Base-by-base conservation (phyloP, 2,797 vertebrate species). In the Meda fulgida region DNA sequence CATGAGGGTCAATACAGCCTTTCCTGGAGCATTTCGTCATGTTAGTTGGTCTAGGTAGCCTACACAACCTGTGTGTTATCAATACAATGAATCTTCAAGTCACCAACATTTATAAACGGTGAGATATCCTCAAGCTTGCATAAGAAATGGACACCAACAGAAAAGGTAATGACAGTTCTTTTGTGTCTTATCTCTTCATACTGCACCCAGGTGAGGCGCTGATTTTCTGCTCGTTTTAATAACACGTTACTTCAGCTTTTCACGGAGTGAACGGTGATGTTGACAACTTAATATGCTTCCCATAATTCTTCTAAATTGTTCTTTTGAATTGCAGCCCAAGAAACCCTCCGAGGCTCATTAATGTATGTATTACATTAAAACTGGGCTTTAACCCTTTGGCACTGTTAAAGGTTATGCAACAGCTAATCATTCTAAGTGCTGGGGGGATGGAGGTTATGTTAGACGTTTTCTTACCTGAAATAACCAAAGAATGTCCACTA, bases 371-470 rank as follows among this genome's bases (percentile, higher is more conserved):
- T 91, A 92, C 90, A 94, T 94, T 92, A 93, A 93, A 93, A 93
- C 90, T 85, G 85, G 89, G 91, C 88, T 93, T 94, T 93, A 94
- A 94, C 93, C 90, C 93, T 91, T 92, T 93, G 92, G 92, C 92
- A 89, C 55, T 2, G 69, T 48, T 92, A 92, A 91, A 93, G 91
- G 88, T 95, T 94, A 92, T 90, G 90, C 92, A 94, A 93, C 83
- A 92, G 90, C 93, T 94, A 95, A 95, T 95, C 92, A 94, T 90
- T 90, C 36, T 93, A 91, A 96, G 94, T 95, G 94, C 94, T 91
- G 89, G 87, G 85, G 90, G 16, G 48, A 6, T 92, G 73, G 73
- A 34, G 66, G 36, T 91, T 92, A 91, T 92, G 58, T 86, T 87
- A 86, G 88, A 92, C 85, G 40, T 60, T 87, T 84, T 84, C 70